Conservation (phyloP, 1,140 invertebrate species). For the Temnothorax curvispinosus region DNA sequence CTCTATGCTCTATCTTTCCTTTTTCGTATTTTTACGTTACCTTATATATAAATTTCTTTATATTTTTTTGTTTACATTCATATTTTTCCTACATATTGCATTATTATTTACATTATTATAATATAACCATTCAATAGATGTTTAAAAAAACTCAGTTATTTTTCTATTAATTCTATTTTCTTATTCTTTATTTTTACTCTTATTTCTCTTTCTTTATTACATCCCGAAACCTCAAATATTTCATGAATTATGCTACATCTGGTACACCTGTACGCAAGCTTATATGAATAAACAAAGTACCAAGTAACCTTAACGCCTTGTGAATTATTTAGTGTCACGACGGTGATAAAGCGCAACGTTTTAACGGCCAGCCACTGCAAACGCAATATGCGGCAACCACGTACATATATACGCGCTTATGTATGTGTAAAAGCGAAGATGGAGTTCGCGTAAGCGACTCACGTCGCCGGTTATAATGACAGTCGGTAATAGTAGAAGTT, state of each 20-base stretch:
- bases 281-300: constrained; percentile 53
- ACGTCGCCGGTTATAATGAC: constrained; percentile 41
- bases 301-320: constrained; percentile 4
- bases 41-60: no score
- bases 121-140: no score
- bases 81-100: no score
- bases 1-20: no score
- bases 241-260: background rate
- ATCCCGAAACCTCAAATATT: background rate
- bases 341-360: constrained; percentile 29
- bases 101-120: no score
- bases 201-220: background rate
- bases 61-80: no score
- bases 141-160: no score
- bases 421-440: constrained; percentile 9
- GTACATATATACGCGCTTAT: background rate
- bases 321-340: constrained; percentile 52
- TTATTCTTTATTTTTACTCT: background rate
- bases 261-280: background rate
- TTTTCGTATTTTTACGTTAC: no score
- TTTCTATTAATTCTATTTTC: background rate
- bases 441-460: constrained; percentile 37
- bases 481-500: constrained; percentile 42
- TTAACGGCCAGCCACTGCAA: constrained; percentile 14
- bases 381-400: background rate